Percentiles rank a stretch among this genome's conserved stretches.
phyloP scores from a whole-genome alignment of 2,113 vertebrate genomes.

The Benthochromis sp. region DNA sequence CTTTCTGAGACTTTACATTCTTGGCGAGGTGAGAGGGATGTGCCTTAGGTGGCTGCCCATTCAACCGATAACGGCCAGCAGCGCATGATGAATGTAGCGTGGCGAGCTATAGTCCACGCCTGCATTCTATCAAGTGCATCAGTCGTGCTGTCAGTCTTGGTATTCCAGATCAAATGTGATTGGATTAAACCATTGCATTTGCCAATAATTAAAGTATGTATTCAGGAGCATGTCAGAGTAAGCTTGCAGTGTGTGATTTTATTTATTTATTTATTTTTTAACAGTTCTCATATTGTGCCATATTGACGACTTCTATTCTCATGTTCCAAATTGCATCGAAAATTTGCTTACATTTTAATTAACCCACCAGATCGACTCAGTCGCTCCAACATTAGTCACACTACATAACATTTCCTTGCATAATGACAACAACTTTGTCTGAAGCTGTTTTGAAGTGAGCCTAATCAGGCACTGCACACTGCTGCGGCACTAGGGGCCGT shows the following conservation, averaged over 20 bases:
- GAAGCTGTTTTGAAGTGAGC: neutral
- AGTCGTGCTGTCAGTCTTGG: neutral
- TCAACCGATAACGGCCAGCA: neutral
- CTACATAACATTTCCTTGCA: neutral
- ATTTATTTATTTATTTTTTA: accelerated
- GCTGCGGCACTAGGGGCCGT: neutral
- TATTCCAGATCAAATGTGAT: neutral
- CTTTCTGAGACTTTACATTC: neutral
- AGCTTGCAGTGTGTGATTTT: neutral
- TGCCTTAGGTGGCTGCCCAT: neutral
- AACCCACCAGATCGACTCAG: neutral
- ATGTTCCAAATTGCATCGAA: neutral
- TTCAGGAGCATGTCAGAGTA: neutral
- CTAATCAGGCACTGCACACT: neutral
- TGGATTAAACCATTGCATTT: neutral
- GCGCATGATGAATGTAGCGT: neutral
- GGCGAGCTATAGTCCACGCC: neutral
- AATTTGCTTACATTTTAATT: neutral
- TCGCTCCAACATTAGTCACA: neutral
- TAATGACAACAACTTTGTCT: neutral
- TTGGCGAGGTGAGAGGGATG: neutral
- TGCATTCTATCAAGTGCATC: neutral
- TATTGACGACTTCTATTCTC: neutral
- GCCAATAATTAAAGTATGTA: neutral
- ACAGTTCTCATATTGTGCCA: neutral